Base-by-base conservation (phyloP, 2,797 vertebrate species). In the Hippocampus kuda region DNA sequence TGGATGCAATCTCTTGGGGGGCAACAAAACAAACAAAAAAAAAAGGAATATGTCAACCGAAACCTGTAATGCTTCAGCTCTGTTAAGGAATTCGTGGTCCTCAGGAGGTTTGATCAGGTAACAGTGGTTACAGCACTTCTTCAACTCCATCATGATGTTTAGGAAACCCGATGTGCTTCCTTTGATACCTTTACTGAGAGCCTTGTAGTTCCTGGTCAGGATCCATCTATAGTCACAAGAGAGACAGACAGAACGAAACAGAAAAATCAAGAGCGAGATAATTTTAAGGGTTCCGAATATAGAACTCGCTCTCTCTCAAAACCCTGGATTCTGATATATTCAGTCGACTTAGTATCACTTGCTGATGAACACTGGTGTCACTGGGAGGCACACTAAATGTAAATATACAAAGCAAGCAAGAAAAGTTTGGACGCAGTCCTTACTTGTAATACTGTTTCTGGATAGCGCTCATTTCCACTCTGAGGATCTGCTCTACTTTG, bases 91-190 rank as follows among this genome's bases (percentile, higher is more conserved):
- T 79, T 98, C 96, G 60, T 92, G 92, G 85, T 98, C 96, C 75
- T 99, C 96, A 6, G 96, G 96, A 49, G 93, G 92, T 82, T 97
- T 98, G 88, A 99, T 98, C 87, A 99, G 96, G 93, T 99, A 98
- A 91, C 97, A 99, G 91, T 99, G 97, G 88, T 99, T 99, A 84
- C 97, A 99, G 75, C 97, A 99, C 87, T 99, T 99, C 89, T 99
- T 99, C 77, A 99, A 88, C 83, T 99, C 97, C 97, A 99, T 99
- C 96, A 99, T 98, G 71, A 99, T 91, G 86, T 99, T 99, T 75
- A 99, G 91, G 88, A 99, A 99, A 72, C 97, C 97, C 8, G 97
- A 99, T 5, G 95, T 99, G 90, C 97, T 99, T 79, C 97, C 97
- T 91, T 98, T 98, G 64, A 92, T 93, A 81, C 97, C 97, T 92